Evolutionary conservation across 2,797 vertebrate species (phyloP), one percentile per base, ranked within the genome.

Genomic region (Bovichtus variegatus): DNA sequence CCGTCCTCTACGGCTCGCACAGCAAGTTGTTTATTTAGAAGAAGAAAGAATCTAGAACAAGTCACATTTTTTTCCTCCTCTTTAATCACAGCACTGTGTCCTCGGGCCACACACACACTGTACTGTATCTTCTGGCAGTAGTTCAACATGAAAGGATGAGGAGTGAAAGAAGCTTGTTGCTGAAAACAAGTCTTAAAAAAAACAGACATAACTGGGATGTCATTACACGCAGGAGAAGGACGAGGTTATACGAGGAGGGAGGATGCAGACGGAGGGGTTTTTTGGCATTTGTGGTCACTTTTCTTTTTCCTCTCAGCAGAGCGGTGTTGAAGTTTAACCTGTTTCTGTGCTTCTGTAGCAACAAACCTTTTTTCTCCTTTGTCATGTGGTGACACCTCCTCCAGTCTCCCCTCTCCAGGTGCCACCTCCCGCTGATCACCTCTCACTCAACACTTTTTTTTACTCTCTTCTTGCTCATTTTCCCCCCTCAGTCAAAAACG

Each of bases 61-160:
- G 72, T 75, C 75, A 50, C 44, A 54, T 44, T 63, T 84, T 63
- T 71, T 61, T 43, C 6, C 61, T 61, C 25, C 18, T 53, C 78
- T 78, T 86, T 82, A 89, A 90, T 85, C 82, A 83, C 76, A 72
- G 59, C 31, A 78, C 51, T 5, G 19, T 75, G 68, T 85, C 84
- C 74, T 81, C 46, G 0, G 85, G 79, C 59, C 51, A 21, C 65
- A 44, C 67, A 21, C 65, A n/a, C 51, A 54, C 21, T 41, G 1
- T 1, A 18, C 12, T 16, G 50, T 16, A 57, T 51, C 54, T 76
- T 69, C 77, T 79, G 80, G 77, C 81, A 71, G 62, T 13, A 23
- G 70, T 57, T 87, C 67, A 80, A 72, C 81, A 76, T 83, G 58
- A 88, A 81, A 88, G 40, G 73, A 81, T 82, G 49, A 81, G 74